Percentiles rank a stretch among this genome's conserved stretches.
Evolutionary conservation across 2,888 invertebrate species (phyloP).

Genomic region (Spisula subtruncata): DNA sequence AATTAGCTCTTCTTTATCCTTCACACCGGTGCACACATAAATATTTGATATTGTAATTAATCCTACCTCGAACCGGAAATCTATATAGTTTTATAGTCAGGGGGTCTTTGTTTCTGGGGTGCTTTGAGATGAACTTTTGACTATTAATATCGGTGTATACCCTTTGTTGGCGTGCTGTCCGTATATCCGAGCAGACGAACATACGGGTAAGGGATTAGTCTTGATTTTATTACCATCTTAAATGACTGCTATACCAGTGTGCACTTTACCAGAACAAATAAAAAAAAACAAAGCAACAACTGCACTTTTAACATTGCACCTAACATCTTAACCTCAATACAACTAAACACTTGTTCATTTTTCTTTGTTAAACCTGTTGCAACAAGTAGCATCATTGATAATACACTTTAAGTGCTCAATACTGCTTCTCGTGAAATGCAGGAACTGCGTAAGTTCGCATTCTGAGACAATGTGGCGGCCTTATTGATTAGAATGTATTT

Average conservation of each 20-base stretch:
- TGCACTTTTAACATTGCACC: too few relatives aligned
- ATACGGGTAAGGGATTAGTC: background rate
- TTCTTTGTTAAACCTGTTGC: too few relatives aligned
- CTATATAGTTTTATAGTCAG: background rate
- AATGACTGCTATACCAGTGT: background rate
- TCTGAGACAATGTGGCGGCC: too few relatives aligned
- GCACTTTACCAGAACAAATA: constrained; percentile 10
- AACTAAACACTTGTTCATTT: too few relatives aligned
- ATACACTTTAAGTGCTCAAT: too few relatives aligned
- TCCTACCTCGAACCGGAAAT: background rate
- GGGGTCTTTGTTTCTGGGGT: background rate
- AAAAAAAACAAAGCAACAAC: background rate
- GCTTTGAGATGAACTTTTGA: background rate
- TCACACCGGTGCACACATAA: constrained; percentile 17
- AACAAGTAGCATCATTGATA: too few relatives aligned
- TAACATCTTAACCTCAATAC: too few relatives aligned
- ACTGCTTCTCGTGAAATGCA: too few relatives aligned
- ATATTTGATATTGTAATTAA: constrained; percentile 19
- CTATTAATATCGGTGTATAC: background rate
- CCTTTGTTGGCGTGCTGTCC: background rate
- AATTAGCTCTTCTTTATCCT: background rate
- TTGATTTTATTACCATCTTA: background rate
- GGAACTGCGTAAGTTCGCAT: too few relatives aligned
- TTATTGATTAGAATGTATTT: too few relatives aligned
- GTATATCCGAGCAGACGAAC: background rate